Conservation (phyloP, 2,888 invertebrate species). For the Sphinx pinastri region DNA sequence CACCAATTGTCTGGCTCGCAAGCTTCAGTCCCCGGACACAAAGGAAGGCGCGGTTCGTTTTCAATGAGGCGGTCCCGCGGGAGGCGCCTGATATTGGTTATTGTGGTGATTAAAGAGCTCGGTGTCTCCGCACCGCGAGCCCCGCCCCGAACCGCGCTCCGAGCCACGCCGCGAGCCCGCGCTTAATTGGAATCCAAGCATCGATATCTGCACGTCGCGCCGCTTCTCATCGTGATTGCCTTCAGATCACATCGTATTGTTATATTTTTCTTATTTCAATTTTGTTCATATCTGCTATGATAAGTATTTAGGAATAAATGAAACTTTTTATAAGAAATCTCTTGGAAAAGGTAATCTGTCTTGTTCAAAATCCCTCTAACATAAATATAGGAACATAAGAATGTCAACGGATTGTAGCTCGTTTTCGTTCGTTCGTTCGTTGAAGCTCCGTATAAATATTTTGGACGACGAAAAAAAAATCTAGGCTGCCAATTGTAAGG, state of each 20-base stretch:
- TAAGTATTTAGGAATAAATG: not conserved
- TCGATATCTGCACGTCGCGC: slow-evolving; percentile 6
- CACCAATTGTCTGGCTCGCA: not conserved
- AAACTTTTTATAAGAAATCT: too few species aligned
- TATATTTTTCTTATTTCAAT: not conserved
- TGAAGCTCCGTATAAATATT: too few species aligned
- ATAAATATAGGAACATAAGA: too few species aligned
- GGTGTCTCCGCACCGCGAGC: not conserved
- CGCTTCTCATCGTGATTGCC: slow-evolving; percentile 12
- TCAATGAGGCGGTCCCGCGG: not conserved
- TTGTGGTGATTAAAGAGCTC: slow-evolving; percentile 3
- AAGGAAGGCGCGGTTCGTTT: not conserved
- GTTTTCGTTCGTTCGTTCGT: too few species aligned
- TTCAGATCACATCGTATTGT: slow-evolving; percentile 1
- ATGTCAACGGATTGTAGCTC: too few species aligned
- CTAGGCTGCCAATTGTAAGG: too few species aligned
- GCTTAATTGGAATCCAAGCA: slow-evolving; percentile 4
- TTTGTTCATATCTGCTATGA: not conserved
- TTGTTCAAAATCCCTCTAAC: too few species aligned
- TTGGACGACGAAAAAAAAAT: too few species aligned
- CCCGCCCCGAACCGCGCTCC: not conserved
- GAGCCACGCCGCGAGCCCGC: not conserved
- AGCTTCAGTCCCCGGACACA: not conserved
- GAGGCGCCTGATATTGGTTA: not conserved
- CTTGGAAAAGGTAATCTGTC: too few species aligned